Evolutionary conservation across 2,113 vertebrate species (phyloP), one percentile per base, ranked within the genome.

Genomic region (Hemibagrus wyckioides): DNA sequence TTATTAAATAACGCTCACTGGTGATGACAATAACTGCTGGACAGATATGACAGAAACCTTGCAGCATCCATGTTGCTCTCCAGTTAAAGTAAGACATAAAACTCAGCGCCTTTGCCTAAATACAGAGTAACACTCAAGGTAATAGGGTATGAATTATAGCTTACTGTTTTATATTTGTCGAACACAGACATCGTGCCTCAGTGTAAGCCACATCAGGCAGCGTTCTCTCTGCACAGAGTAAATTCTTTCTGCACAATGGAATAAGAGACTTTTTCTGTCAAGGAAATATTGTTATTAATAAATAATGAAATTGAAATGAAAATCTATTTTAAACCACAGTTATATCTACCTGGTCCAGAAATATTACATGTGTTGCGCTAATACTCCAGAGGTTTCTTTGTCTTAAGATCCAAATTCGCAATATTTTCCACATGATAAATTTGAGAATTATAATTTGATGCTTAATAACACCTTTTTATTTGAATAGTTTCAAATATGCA

Each of bases 251-350:
- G 86, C 41, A 77, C 80, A 77, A 67, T 23, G 48, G n/a, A 73
- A 23, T 85, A 61, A 82, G 73, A 81, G 87, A 41, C 41, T 82
- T 88, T 84, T 52, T 69, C 77, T 61, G 56, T 82, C 25, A 36
- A 84, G 77, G 76, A 50, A 88, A 81, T 75, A 63, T 87, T 30
- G 81, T 57, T 7, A 56, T 88, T 23, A 80, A 85, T 85, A 61
- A 88, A 82, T 85, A 82, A 69, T 85, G 50, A 69, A 48, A 84
- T 57, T 77, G 36, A 88, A 85, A 69, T 85, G 48, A 84, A 87
- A 76, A 84, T 84, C 83, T 88, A 88, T 85, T 88, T 88, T 63
- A 63, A 73, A 80, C 54, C 39, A 8, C 81, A 59, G 59, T 50
- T 50, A 50, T 14, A 61, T 80, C 75, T 48, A 84, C 59, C 75